Percentiles rank a stretch among this genome's conserved stretches.
These are phyloP conservation scores for Bruchidius siliquastri DNA, from an alignment of 2,888 invertebrate species.

Conservation along the genomic window DNA sequence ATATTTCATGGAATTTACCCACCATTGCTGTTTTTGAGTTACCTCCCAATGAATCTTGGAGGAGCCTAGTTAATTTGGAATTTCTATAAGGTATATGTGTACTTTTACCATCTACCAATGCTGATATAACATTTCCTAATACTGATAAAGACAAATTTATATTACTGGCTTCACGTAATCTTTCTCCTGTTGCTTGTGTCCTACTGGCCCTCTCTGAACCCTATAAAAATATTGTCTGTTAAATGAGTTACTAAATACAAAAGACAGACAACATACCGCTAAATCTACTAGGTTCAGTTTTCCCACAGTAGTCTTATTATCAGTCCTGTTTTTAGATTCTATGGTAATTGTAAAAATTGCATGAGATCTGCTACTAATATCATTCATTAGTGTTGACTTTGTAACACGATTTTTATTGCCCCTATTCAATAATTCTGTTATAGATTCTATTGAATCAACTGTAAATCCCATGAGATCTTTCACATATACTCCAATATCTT, in stretches of 20 bases:
- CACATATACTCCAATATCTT: slow-evolving; percentile 96
- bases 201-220: slow-evolving; percentile 97
- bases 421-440: slow-evolving; percentile 59
- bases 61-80: slow-evolving; percentile 87
- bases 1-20: slow-evolving; percentile 25
- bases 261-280: slow-evolving; percentile 61
- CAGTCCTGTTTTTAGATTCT: slow-evolving; percentile 85
- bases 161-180: slow-evolving; percentile 94
- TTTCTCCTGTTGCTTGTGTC: slow-evolving; percentile 89
- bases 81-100: slow-evolving; percentile 98
- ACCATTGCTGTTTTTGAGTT: slow-evolving; percentile 95
- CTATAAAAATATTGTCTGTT: slow-evolving; percentile 46
- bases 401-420: slow-evolving; percentile 93
- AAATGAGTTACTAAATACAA: not conserved
- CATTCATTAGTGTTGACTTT: slow-evolving; percentile 96
- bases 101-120: slow-evolving; percentile 94
- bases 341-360: slow-evolving; percentile 98
- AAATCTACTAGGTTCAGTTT: slow-evolving; percentile 96
- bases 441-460: slow-evolving; percentile 64
- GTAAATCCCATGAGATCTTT: slow-evolving; percentile 96
- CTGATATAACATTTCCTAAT: slow-evolving; percentile 96
- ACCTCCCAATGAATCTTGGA: slow-evolving; percentile 96
- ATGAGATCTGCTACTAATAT: slow-evolving; percentile 93
- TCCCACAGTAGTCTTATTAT: slow-evolving; percentile 86
- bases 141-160: slow-evolving; percentile 97